Percentiles rank a stretch among this genome's conserved stretches.
Conservation (phyloP, 1,140 invertebrate species). For the Aphidius gifuensis region DNA sequence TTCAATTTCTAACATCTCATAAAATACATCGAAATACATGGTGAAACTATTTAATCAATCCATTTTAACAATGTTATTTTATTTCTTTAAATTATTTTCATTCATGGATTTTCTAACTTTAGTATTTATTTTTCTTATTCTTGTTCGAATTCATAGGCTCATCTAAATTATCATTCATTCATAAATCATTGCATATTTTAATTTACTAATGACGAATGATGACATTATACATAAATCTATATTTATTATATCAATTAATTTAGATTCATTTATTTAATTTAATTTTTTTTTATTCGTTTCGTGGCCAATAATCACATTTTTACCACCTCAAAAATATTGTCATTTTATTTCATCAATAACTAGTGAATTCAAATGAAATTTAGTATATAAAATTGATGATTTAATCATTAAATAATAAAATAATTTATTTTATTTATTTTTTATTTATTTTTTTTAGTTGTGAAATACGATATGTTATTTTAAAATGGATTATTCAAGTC, state of each 20-base stretch:
- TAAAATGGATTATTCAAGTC: no score
- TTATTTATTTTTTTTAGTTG: no score
- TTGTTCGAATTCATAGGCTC: constrained; percentile 10
- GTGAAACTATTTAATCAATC: constrained; percentile 26
- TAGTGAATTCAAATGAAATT: background rate
- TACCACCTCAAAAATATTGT: constrained; percentile 9
- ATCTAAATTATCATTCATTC: constrained; percentile 4
- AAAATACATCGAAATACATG: constrained; percentile 39
- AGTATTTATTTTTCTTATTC: constrained; percentile 4
- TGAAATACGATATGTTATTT: no score
- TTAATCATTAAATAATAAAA: no score
- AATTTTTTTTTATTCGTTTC: background rate
- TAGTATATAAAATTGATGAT: background rate
- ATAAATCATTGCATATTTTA: constrained; percentile 1
- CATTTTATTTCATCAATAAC: constrained; percentile 6
- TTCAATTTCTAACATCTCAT: constrained; percentile 31
- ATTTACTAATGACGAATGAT: constrained; percentile 2
- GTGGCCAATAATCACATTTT: constrained; percentile 5
- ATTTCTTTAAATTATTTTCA: background rate
- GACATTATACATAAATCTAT: constrained; percentile 14
- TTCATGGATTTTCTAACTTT: background rate
- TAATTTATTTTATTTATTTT: no score
- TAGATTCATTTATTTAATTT: constrained; percentile 5
- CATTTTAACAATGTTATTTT: constrained; percentile 15
- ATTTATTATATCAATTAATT: constrained; percentile 7